Conservation (phyloP, 2,888 invertebrate species). For the Poecilus cupreus region DNA sequence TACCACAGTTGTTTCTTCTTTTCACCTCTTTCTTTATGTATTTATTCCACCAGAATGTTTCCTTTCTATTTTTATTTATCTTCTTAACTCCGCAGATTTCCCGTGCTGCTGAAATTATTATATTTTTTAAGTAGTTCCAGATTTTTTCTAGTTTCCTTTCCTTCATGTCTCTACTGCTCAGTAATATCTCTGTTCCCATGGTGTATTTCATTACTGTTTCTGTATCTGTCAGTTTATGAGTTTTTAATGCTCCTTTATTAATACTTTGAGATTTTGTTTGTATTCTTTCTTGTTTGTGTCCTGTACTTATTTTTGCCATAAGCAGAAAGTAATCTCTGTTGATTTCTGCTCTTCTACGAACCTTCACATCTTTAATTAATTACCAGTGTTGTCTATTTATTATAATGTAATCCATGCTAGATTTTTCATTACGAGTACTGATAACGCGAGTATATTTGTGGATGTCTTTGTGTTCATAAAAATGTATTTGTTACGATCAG, state of each 20-base stretch:
- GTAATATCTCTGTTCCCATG: not conserved
- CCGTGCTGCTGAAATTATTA: not conserved
- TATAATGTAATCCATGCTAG: slow-evolving; percentile 6
- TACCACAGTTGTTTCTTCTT: not conserved
- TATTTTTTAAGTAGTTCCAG: not conserved
- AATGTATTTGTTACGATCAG: slow-evolving; percentile 38
- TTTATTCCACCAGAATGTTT: no score
- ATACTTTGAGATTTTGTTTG: not conserved
- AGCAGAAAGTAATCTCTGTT: no score
- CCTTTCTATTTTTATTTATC: not conserved
- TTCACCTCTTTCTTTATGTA: not conserved
- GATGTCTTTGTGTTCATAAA: slow-evolving; percentile 43
- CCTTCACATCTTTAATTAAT: not conserved
- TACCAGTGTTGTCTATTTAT: not conserved
- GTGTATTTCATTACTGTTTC: not conserved
- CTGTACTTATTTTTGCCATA: not conserved
- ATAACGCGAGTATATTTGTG: slow-evolving; percentile 39
- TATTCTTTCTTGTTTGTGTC: not conserved
- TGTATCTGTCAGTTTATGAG: not conserved
- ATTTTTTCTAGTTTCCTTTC: not conserved
- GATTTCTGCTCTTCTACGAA: not conserved
- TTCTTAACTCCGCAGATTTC: not conserved
- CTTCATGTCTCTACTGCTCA: not conserved
- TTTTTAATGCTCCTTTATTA: not conserved
- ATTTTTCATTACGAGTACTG: slow-evolving; percentile 43